A percentile compares a stretch with the other conserved stretches of the same genome.
Conservation (phyloP, 2,888 invertebrate genomes). For the Drosophila subsilvestris region DNA sequence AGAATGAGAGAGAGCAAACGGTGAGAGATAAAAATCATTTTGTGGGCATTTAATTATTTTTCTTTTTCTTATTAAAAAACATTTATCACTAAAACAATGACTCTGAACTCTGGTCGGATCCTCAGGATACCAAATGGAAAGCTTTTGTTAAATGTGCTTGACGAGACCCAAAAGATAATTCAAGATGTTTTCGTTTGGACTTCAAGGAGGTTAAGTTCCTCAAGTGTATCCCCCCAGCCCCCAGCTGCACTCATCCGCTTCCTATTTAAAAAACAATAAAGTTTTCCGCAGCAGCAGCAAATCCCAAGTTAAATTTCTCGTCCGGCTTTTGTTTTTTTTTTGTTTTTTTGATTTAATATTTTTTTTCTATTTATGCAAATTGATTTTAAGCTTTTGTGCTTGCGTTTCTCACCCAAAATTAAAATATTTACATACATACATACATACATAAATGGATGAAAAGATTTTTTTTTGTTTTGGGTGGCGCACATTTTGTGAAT, state of each 20-base stretch:
- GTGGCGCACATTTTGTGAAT: constrained; percentile 67
- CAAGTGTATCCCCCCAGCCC: neutral
- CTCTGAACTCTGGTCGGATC: neutral
- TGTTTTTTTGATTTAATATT: constrained; percentile 1
- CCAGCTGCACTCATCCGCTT: constrained; percentile 8
- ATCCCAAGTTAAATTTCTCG: constrained; percentile 19
- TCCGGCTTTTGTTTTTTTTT: constrained; percentile 14
- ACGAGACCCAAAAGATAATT: neutral
- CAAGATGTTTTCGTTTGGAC: neutral
- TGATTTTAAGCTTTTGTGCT: constrained; percentile 70
- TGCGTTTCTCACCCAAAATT: constrained; percentile 60
- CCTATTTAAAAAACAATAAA: constrained; percentile 18
- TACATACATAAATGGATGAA: constrained; percentile 27
- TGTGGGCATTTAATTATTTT: neutral
- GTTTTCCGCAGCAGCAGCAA: constrained; percentile 20
- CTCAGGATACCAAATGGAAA: neutral
- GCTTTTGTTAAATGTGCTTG: too few species aligned
- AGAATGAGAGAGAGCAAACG: neutral
- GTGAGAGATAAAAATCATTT: neutral
- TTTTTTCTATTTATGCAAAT: constrained; percentile 68
- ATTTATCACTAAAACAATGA: neutral
- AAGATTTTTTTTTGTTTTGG: constrained; percentile 33
- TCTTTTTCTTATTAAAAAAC: too few species aligned
- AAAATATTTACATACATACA: constrained; percentile 47
- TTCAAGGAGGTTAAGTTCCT: neutral